phyloP scores from a whole-genome alignment of 2,888 invertebrate species.

The Beris chalybata region DNA sequence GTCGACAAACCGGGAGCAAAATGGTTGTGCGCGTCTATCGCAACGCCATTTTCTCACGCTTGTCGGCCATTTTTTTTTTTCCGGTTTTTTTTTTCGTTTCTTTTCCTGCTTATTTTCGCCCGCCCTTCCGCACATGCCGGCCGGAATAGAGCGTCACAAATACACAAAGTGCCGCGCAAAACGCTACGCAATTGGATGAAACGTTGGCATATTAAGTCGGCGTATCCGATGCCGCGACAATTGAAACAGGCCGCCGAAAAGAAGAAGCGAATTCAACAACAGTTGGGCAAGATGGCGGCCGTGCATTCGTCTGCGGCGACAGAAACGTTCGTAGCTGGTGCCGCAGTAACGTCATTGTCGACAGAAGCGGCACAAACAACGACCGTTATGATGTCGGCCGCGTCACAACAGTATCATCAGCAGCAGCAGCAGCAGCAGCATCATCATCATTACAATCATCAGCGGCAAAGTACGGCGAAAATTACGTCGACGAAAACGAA shows the following conservation, averaged over 20 bases:
- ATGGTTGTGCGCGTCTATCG: too few relatives aligned
- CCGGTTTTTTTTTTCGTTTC: background rate
- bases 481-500: too few relatives aligned
- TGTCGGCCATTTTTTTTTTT: too few relatives aligned
- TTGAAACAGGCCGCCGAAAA: slow-evolving; percentile 62
- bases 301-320: too few relatives aligned
- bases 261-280: slow-evolving; percentile 35
- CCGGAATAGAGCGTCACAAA: slow-evolving; percentile 61
- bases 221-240: slow-evolving; percentile 63
- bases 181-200: slow-evolving; percentile 67
- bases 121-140: background rate
- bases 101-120: background rate
- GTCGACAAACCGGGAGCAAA: too few relatives aligned
- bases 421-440: background rate
- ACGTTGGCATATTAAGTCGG: slow-evolving; percentile 63
- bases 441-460: background rate
- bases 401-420: background rate
- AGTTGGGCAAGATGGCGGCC: slow-evolving; percentile 8
- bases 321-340: too few relatives aligned
- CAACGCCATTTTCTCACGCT: too few relatives aligned
- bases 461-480: too few relatives aligned
- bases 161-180: slow-evolving; percentile 63
- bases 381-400: background rate
- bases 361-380: background rate
- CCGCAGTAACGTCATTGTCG: background rate